Base-by-base conservation (phyloP, 1,140 invertebrate genomes). In the Hydropsyche tenuis region DNA sequence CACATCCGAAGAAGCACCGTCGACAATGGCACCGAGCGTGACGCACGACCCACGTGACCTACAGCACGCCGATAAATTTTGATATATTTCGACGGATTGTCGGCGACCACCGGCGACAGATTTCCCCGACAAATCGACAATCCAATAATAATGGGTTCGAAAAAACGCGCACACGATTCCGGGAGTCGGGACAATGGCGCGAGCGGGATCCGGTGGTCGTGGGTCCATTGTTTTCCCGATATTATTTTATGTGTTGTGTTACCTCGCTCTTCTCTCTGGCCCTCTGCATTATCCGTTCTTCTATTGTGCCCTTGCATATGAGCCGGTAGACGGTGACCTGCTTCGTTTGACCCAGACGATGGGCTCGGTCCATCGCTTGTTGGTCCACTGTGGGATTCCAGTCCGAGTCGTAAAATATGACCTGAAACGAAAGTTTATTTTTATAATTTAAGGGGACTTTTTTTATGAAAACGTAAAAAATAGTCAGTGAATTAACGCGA, bases 361-460 rank as follows among this genome's bases (percentile, higher is more conserved):
- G 94, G 0, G 94, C 94, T 45, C 95, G 88, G 86, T 96, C 95
- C 94, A 96, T 96, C 1, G 95, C 95, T 81, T 96, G 95, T 80
- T 96, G 94, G 86, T 97, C 95, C 14, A 96, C 94, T 0, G 94
- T 96, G 12, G 97, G 97, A 86, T 99, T 99, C 97, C 97, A 99
- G 84, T 99, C 98, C 20, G 94, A 97, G 82, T 99, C 98, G 82
- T 99, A 99, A 85, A 99, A 99, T 83, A 99, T 97, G 63, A 99
- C 94, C 93, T 96, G 78, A 42, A 85, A 81, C 68, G 72, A 72
- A 25, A 20, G 23, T 23, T 12, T 25, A 62, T 62, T 25, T 23
- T 20, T 6, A 22, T 23, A 6, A 12, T 12, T 5, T 6, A 20
- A 62, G 56, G 12, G 56, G 20, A 62, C 4, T 37, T 14, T 12